Base-by-base conservation (phyloP, 2,113 vertebrate genomes). In the Daubentonia madagascariensis region DNA sequence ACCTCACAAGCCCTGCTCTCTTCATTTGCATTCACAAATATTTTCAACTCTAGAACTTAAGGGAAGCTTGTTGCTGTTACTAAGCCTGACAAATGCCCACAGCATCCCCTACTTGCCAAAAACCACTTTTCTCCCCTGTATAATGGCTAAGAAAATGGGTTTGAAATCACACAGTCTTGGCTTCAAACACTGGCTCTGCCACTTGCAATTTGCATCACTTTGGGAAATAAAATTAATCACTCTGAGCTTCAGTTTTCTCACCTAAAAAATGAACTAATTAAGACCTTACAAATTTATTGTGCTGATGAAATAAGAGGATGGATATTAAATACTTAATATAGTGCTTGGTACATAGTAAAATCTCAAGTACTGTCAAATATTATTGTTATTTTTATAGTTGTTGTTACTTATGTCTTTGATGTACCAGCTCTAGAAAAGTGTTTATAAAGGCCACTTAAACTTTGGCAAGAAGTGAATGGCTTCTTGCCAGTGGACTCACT, bases 181-280 rank as follows among this genome's bases (percentile, higher is more conserved):
- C 92, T 96, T 75, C 52, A 57, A 84, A 90, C 40, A 57, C 45
- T 61, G 65, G 75, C 91, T 95, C 68, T 92, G 73, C 54, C n/a
- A 20, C 68, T 95, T 87, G 75, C 6, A 96, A 81, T 97, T 94
- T 97, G 80, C 63, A 92, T 85, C 57, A 68, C 87, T 92, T 94
- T 94, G 40, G 30, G 89, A 94, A 96, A 87, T 70, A 97, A 96
- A 95, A 95, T 89, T 95, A 96, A 97, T 92, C 75, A 96, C 35
- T 72, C 68, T 43, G 20, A 90, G 81, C 35, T 72, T 94, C 50
- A 72, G 61, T 45, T 90, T 84, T 90, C 84, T 93, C 23, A 91
- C 63, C 88, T 96, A 86, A 95, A 94, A 80, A 63, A 52, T 28
- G 20, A 18, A 85, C 10, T 78, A 59, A 45, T 87, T 52, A 67